Evolutionary conservation across 2,113 vertebrate genomes (phyloP), one percentile per base, ranked within the genome.

Genomic region (Callospermophilus lateralis): DNA sequence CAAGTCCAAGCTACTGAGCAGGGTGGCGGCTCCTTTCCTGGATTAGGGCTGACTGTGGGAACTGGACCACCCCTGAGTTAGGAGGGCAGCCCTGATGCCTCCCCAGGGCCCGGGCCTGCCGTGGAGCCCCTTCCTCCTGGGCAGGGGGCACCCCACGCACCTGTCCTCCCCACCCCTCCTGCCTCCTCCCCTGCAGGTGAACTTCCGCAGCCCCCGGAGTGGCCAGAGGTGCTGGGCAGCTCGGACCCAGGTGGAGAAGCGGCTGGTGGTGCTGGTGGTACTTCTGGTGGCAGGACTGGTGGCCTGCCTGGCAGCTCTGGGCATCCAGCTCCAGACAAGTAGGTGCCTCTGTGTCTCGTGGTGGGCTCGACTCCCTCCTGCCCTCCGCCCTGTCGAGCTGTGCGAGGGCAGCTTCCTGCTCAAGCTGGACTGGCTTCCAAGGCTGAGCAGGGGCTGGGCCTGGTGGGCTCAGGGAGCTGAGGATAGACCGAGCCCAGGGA

Each of bases 311-410:
- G 97, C 99, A 74, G 98, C 98, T 0, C 97, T 99, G 39, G 96
- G 99, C 37, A 83, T 99, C 93, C 99, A 99, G 98, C 99, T 99
- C 98, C 98, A 83, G 96, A 98, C 98, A 94, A 98, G 99, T 99
- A 98, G 99, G 99, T 99, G 6, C 3, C 80, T 84, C 28, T 2
- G 15, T 2, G n/a, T 67, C 39, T 45, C 5, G 0, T 37, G 13
- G 2, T 28, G 67, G 70, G 53, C 61, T 63, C 45, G 19, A 4
- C 58, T 76, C 45, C 6, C 34, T 53, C 20, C 80, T 74, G 26
- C 3, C 13, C 32, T 17, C 1, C 2, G 4, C 74, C 74, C 58
- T 37, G n/a, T 95, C 77, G 4, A 0, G 53, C 5, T 26, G 13
- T 39, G 32, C 42, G 12, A 30, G 76, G 7, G 51, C 6, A 8